Evolutionary conservation across 2,888 invertebrate species (phyloP), one percentile per base, ranked within the genome.

Genomic region (Cephus sareptanus): DNA sequence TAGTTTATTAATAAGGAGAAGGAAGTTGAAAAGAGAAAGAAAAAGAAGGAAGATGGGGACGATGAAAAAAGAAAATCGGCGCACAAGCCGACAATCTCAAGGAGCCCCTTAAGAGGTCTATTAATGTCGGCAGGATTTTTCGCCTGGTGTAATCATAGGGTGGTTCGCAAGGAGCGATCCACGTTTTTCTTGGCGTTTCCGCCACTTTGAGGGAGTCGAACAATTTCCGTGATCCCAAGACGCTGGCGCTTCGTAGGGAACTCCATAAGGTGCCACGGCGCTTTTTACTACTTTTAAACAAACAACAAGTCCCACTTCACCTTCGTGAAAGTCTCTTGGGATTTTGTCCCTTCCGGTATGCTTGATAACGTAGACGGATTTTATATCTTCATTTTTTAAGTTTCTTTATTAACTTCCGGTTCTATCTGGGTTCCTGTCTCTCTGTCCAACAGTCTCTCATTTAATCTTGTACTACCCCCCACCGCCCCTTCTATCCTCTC

Each of bases 41-140:
- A 23, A 9, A 75, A 80, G 77, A 74, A 80, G 81, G 37, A 77
- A 79, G 78, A 76, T 30, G 33, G 77, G 76, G 76, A 76, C 73
- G 73, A 75, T 70, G 79, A 81, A 84, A 83, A 83, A 84, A 84
- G 82, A 76, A 56, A 82, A 79, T n/a, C 4, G 56, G 4, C 15
- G 31, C 77, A 81, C 81, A 80, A 79, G 30, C 71, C 40, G 78
- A 71, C 77, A 75, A 80, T 82, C 82, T 81, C 81, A 81, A 56
- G 56, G 56, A 15, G 23, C 56, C 56, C 83, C 85, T 76, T 83
- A 82, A 85, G 81, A 81, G 83, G 85, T 86, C 87, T 87, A 88
- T 88, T 88, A 89, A 87, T 86, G 87, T 85, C 81, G 79, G 83
- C 78, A 77, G 84, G 81, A 86, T 87, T 87, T 88, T 88, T 86